Evolutionary conservation across 2,113 vertebrate genomes (phyloP).

Genomic region (Triplophysa tibetana): DNA sequence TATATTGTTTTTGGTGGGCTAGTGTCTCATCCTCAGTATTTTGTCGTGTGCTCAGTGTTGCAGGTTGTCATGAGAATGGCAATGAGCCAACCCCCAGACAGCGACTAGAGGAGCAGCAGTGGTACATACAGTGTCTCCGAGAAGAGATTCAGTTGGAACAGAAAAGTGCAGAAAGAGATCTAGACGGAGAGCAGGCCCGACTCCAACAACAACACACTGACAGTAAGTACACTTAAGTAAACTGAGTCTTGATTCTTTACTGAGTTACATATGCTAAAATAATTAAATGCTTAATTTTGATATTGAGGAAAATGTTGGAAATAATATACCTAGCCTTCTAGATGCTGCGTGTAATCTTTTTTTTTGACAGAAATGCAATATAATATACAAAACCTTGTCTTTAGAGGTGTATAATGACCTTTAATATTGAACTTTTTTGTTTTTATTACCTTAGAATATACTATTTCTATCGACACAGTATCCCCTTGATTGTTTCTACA

Average conservation of each 20-base stretch:
- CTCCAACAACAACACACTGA: constrained; percentile 78
- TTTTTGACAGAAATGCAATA: too few relatives aligned
- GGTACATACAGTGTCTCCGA: constrained; percentile 77
- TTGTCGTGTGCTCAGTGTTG: constrained; percentile 49
- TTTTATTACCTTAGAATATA: too few relatives aligned
- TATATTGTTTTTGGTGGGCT: neutral
- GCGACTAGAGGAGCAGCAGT: constrained; percentile 73
- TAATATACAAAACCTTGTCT: too few relatives aligned
- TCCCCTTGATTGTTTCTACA: too few relatives aligned
- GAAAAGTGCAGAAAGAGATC: constrained; percentile 77
- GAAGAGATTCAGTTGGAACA: constrained; percentile 82
- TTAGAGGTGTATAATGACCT: too few relatives aligned
- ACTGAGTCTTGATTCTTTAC: neutral
- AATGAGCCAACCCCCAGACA: constrained; percentile 68
- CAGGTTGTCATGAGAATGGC: constrained; percentile 51
- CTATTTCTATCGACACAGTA: too few relatives aligned
- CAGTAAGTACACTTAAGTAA: constrained; percentile 71
- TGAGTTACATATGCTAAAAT: neutral
- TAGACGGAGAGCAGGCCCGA: constrained; percentile 78
- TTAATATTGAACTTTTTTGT: too few relatives aligned
- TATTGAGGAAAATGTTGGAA: too few relatives aligned
- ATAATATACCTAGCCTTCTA: too few relatives aligned
- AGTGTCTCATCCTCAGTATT: constrained; percentile 6
- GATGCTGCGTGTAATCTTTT: too few relatives aligned
- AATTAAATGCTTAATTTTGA: neutral